phyloP scores from a whole-genome alignment of 2,797 vertebrate species.

The Tenualosa ilisha region DNA sequence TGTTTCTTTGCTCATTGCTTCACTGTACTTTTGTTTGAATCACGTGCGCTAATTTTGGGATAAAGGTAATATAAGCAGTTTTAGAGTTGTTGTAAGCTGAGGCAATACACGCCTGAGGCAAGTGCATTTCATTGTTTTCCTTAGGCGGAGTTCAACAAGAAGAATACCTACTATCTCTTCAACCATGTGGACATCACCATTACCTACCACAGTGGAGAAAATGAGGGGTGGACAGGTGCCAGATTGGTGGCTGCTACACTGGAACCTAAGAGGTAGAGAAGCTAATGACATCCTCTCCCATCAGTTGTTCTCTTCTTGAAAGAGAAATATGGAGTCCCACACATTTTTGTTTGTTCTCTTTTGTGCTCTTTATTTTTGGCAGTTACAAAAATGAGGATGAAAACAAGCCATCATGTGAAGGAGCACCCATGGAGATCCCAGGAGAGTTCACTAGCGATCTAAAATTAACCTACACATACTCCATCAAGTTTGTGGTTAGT shows the following conservation, averaged over 20 bases:
- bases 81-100: not conserved
- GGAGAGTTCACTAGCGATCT: conserved; percentile 70
- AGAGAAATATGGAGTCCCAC: not conserved
- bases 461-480: conserved; percentile 83
- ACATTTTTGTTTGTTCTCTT: not conserved
- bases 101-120: not conserved
- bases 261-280: conserved; percentile 82
- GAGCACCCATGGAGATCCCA: conserved; percentile 82
- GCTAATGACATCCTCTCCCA: not conserved
- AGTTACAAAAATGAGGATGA: conserved; percentile 81
- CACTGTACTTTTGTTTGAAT: too few relatives aligned
- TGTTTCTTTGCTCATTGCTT: not conserved
- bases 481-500: conserved; percentile 83
- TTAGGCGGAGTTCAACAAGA: conserved; percentile 88
- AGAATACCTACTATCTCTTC: conserved; percentile 88
- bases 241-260: conserved; percentile 83
- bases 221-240: conserved; percentile 77
- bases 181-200: conserved; percentile 90
- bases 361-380: conserved; percentile 45
- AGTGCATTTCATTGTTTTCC: conserved; percentile 42
- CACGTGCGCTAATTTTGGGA: too few relatives aligned
- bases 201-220: conserved; percentile 80
- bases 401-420: conserved; percentile 72
- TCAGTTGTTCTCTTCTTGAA: not conserved
- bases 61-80: not conserved